These are phyloP conservation scores for Aromia moschata DNA, from an alignment of 2,888 invertebrate genomes.

Conservation along the genomic window DNA sequence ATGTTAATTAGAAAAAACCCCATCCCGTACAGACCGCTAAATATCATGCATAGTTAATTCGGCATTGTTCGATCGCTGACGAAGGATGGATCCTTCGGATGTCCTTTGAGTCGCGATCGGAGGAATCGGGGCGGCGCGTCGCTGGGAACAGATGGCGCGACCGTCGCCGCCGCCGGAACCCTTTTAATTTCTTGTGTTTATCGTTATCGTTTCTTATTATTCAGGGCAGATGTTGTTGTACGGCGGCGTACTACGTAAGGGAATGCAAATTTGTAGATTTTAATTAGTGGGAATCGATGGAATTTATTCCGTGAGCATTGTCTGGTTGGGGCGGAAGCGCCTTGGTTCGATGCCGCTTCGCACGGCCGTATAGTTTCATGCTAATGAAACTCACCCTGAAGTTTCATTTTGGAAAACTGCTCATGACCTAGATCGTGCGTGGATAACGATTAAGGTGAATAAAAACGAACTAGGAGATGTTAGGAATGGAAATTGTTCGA, in stretches of 20 bases:
- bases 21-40: slow-evolving; percentile 35
- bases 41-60: slow-evolving; percentile 50
- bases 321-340: not conserved
- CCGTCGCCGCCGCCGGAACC: slow-evolving; percentile 25
- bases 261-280: slow-evolving; percentile 36
- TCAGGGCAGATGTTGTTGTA: slow-evolving; percentile 34
- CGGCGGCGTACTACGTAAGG: slow-evolving; percentile 39
- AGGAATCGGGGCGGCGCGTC: slow-evolving; percentile 20
- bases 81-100: slow-evolving; percentile 30
- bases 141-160: slow-evolving; percentile 32
- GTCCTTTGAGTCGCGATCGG: slow-evolving; percentile 28
- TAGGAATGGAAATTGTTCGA: too few relatives aligned
- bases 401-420: too few relatives aligned
- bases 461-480: too few relatives aligned
- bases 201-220: slow-evolving; percentile 37
- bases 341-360: not conserved
- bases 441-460: too few relatives aligned
- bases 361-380: too few relatives aligned
- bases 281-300: slow-evolving; percentile 32
- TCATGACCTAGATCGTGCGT: too few relatives aligned
- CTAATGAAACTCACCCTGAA: too few relatives aligned
- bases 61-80: slow-evolving; percentile 37
- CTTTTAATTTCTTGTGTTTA: slow-evolving; percentile 42
- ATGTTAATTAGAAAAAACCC: slow-evolving; percentile 19
- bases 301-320: slow-evolving; percentile 14